These are phyloP conservation scores for Cryptoprocta ferox DNA, from an alignment of 2,797 vertebrate species.

Conservation along the genomic window DNA sequence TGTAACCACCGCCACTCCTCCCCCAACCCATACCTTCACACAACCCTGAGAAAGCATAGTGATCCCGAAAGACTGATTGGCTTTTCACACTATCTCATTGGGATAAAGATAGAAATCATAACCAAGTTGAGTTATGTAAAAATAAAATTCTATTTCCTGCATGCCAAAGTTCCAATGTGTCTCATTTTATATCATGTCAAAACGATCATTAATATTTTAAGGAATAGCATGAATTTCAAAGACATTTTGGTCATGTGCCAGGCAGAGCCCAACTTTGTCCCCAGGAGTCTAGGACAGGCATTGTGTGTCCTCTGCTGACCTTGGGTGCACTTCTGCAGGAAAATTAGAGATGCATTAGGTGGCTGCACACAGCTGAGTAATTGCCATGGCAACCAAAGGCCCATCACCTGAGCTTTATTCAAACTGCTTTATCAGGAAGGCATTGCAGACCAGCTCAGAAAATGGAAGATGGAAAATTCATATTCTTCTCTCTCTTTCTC, in stretches of 20 bases:
- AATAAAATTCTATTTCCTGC: background rate
- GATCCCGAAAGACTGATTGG: background rate
- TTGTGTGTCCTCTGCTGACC: constrained; percentile 45
- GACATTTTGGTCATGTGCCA: background rate
- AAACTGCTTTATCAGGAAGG: constrained; percentile 44
- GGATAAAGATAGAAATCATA: constrained; percentile 13
- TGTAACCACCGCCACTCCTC: too few species aligned
- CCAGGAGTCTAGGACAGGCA: background rate
- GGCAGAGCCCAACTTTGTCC: background rate
- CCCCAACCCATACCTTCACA: background rate
- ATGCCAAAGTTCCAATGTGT: background rate
- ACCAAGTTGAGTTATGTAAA: background rate
- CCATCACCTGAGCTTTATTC: constrained; percentile 62
- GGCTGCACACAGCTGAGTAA: constrained; percentile 52
- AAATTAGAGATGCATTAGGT: background rate
- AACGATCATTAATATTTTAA: constrained; percentile 26
- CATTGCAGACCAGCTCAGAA: background rate
- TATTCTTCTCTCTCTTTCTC: background rate
- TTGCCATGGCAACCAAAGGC: constrained; percentile 75
- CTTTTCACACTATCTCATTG: background rate
- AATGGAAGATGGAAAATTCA: constrained; percentile 49
- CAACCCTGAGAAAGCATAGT: background rate
- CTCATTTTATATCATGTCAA: constrained; percentile 40
- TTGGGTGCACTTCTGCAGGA: constrained; percentile 18
- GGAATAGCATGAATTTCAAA: constrained; percentile 33